Evolutionary conservation across 2,888 invertebrate genomes (phyloP), one percentile per base, ranked within the genome.

Genomic region (Stegophylla sp.): DNA sequence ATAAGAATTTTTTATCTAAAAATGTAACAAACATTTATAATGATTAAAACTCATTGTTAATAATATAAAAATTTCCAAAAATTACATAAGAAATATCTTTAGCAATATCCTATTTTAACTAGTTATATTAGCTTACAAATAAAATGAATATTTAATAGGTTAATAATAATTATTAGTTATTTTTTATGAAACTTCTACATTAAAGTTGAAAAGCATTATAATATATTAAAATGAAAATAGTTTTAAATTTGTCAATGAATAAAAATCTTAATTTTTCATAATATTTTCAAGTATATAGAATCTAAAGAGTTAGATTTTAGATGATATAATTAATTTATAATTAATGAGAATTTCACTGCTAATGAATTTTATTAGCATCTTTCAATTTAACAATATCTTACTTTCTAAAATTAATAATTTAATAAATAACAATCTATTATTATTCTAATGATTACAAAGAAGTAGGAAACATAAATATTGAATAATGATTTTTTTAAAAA

Each of bases 391-490:
- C 2, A 23, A 66, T 26, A 26, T 48, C 13, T 20, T 53, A 45
- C 43, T 72, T 51, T 15, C 48, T 74, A 51, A 64, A 56, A 12
- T 56, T 12, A 34, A 34, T 53, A 53, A 0, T 28, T 13, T 28
- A 53, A 51, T 69, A 17, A 59, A 26, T 26, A 23, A 45, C 45
- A 28, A 74, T 51, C 26, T 76, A 51, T 15, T 4, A 63, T n/a
- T 66, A 28, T 51, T 51, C 20, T 66, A 76, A 53, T 23, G 26
- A 43, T 53, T 1, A 63, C 48, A 53, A 26, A 76, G 41, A 53
- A 76, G 26, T 76, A 76, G 41, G 28, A 76, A 41, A 23, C 17
- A 53, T 41, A 53, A 51, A 41, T 23, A 75, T 75, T 23, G 64
- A 66, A 43, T 53, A 43, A 51, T 64, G 53, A 53, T 3, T 51